phyloP scores from a whole-genome alignment of 2,888 invertebrate species.

The Corbicula japonica region DNA sequence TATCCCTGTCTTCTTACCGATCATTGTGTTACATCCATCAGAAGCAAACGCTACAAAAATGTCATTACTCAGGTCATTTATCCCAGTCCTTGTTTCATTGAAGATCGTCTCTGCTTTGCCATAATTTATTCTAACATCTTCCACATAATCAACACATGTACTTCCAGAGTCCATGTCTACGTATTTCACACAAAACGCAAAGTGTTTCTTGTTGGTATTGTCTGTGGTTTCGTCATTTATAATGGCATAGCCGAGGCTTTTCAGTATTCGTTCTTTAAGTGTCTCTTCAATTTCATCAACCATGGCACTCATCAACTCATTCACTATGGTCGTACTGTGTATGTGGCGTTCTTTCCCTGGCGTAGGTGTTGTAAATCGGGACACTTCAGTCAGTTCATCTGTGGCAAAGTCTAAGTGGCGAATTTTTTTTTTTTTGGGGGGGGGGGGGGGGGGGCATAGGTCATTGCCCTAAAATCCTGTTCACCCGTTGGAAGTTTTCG shows the following conservation, averaged over 20 bases:
- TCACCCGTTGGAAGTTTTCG: too few species aligned
- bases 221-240: constrained; percentile 21
- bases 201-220: constrained; percentile 34
- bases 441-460: too few species aligned
- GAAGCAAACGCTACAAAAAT: constrained; percentile 32
- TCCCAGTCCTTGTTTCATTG: constrained; percentile 28
- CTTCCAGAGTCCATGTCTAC: constrained; percentile 16
- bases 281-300: constrained; percentile 11
- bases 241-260: constrained; percentile 17
- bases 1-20: constrained; percentile 32
- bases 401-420: too few species aligned
- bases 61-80: constrained; percentile 11
- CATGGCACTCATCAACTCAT: too few species aligned
- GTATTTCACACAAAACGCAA: constrained; percentile 43
- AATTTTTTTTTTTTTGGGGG: too few species aligned
- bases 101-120: constrained; percentile 53
- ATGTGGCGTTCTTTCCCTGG: constrained; percentile 37
- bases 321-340: too few species aligned
- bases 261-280: constrained; percentile 1
- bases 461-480: too few species aligned
- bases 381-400: constrained; percentile 13
- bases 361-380: neutral
- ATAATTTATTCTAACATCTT: constrained; percentile 34
- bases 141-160: constrained; percentile 25
- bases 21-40: constrained; percentile 41